A percentile compares a stretch with the other conserved stretches of the same genome.
Evolutionary conservation across 1,140 invertebrate genomes (phyloP).

Genomic region (Bombus pyrosoma): DNA sequence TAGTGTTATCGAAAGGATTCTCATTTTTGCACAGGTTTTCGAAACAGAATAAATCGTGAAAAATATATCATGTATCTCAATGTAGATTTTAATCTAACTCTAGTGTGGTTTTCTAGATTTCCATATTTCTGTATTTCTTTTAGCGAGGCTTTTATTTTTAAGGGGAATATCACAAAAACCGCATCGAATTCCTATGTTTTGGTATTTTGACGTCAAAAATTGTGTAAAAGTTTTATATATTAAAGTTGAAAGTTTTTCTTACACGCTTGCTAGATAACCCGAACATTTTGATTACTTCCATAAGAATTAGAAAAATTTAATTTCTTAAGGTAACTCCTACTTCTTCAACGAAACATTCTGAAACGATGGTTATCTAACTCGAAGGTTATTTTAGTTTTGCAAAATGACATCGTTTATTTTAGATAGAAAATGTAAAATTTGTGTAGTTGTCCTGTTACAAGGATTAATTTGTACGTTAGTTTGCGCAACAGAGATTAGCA

Average conservation of each 20-base stretch:
- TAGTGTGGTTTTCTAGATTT: neutral
- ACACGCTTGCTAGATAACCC: no score
- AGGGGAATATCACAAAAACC: neutral
- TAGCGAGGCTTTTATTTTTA: neutral
- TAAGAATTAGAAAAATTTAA: no score
- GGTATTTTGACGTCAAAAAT: neutral
- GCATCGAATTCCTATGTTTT: neutral
- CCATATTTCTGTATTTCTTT: neutral
- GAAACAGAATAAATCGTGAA: no score
- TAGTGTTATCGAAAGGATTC: neutral
- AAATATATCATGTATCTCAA: no score
- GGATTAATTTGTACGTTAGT: conserved; percentile 5
- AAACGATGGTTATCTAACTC: no score
- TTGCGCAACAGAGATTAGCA: conserved; percentile 20
- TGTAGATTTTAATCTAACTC: neutral
- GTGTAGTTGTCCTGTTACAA: neutral
- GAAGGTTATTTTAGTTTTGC: neutral
- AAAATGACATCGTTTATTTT: neutral
- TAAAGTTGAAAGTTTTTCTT: no score
- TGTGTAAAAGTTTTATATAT: no score
- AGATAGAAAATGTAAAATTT: neutral
- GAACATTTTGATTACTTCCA: no score
- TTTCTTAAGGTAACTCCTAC: no score
- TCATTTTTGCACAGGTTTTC: no score
- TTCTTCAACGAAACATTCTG: no score